phyloP scores from a whole-genome alignment of 64 coral and sea anemone genomes.

The Actinia tenebrosa region DNA sequence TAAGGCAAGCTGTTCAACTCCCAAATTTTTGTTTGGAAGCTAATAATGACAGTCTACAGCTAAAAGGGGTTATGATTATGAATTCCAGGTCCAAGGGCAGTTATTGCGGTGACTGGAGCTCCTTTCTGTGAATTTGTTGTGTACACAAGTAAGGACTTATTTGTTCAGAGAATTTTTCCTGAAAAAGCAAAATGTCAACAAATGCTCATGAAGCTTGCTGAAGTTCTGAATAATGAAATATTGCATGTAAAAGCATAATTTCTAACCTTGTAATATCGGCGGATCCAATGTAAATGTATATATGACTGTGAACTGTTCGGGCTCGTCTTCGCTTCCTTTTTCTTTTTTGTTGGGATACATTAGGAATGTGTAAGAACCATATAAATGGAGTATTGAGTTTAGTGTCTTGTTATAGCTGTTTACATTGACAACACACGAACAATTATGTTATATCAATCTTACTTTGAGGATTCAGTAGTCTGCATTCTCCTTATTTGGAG shows the following conservation, averaged over 20 bases:
- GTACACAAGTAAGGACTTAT: conserved; percentile 39
- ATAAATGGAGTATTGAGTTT: not conserved
- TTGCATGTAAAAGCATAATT: not conserved
- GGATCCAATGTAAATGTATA: not conserved
- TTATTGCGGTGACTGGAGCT: conserved; percentile 35
- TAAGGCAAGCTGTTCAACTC: conserved; percentile 4
- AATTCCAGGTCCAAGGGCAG: conserved; percentile 37
- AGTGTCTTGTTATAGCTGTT: too few species aligned
- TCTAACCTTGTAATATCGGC: not conserved
- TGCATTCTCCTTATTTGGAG: not conserved
- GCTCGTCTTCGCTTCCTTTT: not conserved
- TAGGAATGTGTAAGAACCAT: not conserved
- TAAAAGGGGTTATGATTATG: conserved; percentile 41
- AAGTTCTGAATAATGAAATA: not conserved
- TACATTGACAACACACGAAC: too few species aligned
- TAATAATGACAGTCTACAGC: too few species aligned
- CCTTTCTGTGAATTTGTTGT: conserved; percentile 57
- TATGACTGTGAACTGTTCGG: not conserved
- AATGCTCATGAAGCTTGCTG: not conserved
- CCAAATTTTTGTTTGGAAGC: too few species aligned
- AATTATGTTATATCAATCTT: not conserved
- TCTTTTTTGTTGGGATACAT: not conserved
- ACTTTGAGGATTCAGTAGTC: not conserved
- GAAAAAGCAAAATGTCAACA: conserved; percentile 16
- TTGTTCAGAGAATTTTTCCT: conserved; percentile 32